A percentile compares a stretch with the other conserved stretches of the same genome.
phyloP scores from a whole-genome alignment of 2,797 vertebrate genomes.

The Lagorchestes hirsutus region DNA sequence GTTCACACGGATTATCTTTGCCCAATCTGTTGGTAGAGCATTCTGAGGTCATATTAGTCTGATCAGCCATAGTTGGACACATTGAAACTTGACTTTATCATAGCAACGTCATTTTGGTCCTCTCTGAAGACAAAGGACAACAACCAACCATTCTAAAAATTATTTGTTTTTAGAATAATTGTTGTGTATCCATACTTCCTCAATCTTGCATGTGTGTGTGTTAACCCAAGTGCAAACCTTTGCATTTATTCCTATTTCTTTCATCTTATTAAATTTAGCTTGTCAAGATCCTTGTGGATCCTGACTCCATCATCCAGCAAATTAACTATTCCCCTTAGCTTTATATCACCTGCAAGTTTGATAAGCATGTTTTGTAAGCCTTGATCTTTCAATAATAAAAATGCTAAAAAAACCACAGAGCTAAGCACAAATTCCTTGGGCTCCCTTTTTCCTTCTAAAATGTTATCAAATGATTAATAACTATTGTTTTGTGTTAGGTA shows the following conservation, averaged over 20 bases:
- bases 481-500: background rate
- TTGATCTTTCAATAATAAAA: background rate
- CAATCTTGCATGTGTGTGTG: background rate
- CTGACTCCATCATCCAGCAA: background rate
- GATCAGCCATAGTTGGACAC: too few relatives aligned
- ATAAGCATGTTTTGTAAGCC: background rate
- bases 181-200: background rate
- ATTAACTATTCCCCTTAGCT: background rate
- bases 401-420: background rate
- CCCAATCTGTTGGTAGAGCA: too few relatives aligned
- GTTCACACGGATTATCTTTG: too few relatives aligned
- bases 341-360: background rate
- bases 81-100: too few relatives aligned
- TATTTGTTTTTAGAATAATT: background rate
- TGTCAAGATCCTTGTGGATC: background rate
- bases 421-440: background rate
- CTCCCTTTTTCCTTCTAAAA: background rate
- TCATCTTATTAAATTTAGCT: background rate
- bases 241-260: background rate
- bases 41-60: too few relatives aligned
- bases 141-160: too few relatives aligned
- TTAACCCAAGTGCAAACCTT: background rate
- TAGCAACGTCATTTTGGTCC: too few relatives aligned
- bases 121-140: too few relatives aligned
- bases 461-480: background rate